phyloP scores from a whole-genome alignment of 2,113 vertebrate species.

The Dendropsophus ebraccatus region DNA sequence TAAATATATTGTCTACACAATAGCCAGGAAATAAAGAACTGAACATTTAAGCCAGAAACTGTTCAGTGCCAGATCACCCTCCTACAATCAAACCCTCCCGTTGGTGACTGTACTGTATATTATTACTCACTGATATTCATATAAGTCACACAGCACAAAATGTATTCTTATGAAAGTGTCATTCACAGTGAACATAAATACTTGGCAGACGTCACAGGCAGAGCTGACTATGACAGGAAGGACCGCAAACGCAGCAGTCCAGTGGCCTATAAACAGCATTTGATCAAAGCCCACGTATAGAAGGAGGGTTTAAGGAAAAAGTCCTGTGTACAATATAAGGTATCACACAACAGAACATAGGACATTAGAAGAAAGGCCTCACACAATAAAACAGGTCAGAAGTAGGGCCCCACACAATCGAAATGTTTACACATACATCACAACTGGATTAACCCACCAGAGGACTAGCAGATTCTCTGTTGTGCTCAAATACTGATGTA shows the following conservation, averaged over 20 bases:
- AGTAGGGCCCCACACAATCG: background rate
- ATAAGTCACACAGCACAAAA: background rate
- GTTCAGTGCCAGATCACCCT: background rate
- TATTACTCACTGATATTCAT: no score
- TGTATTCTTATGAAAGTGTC: background rate
- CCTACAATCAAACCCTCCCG: constrained; percentile 1
- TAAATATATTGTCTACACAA: constrained; percentile 19
- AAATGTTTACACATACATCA: no score
- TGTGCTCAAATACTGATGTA: no score
- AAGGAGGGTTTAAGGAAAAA: background rate
- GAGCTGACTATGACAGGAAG: background rate
- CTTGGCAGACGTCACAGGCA: background rate
- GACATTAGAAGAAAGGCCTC: background rate
- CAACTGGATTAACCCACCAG: no score
- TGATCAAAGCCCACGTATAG: background rate
- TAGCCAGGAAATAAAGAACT: constrained; percentile 8
- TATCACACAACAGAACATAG: background rate
- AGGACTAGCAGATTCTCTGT: no score
- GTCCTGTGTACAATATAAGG: background rate
- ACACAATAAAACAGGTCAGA: background rate
- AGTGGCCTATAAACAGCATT: background rate
- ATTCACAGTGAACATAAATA: background rate
- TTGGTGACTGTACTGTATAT: background rate
- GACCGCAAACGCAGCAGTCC: background rate
- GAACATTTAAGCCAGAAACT: background rate